Base-by-base conservation (phyloP, 2,888 invertebrate species). In the Orthonevra nobilis region DNA sequence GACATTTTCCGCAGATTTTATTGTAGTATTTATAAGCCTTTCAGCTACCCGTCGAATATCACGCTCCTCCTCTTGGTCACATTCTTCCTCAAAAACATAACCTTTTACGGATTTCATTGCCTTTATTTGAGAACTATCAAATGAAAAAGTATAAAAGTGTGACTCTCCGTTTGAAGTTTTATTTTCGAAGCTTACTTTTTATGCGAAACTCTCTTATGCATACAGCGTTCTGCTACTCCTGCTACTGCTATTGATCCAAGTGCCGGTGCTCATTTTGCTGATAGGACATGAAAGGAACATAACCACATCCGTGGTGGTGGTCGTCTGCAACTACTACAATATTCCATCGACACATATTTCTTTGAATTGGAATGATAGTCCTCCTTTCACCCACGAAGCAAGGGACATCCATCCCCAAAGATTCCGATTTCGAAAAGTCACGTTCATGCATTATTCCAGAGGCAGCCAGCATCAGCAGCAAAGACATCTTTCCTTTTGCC, bases 391-490 rank as follows among this genome's bases (percentile, higher is more conserved):
- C 40, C 46, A 10, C 48, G 34, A 56, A 44, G 52, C 52, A 19
- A n/a, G 34, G 54, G 54, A 40, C 40, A 66, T 68, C 40, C 48
- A 58, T 75, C 63, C 75, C 61, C n/a, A 30, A 50, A 48, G 75
- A 75, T 69, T 75, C 54, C 40, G 75, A 63, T 75, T 69, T 69
- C 60, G 42, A 69, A 75, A 75, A 75, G 75, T 75, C 75, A 75
- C 75, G 75, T 75, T 75, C 75, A 34, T 69, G 50, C 69, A 75
- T 75, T 69, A 75, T 75, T 75, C 69, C 69, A 63, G 36, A 70
- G 70, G 46, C 36, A 46, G 48, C 40, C 48, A 30, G 12, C 36
- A 46, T 30, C 50, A 42, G 44, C 12, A 36, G 15, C 23, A 52
- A 28, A 5, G 44, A 10, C 58, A 36, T 56, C 46, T 56, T 61